A percentile compares a stretch with the other conserved stretches of the same genome.
Evolutionary conservation across 2,888 invertebrate genomes (phyloP).

Genomic region (Cantharis flavilabris): DNA sequence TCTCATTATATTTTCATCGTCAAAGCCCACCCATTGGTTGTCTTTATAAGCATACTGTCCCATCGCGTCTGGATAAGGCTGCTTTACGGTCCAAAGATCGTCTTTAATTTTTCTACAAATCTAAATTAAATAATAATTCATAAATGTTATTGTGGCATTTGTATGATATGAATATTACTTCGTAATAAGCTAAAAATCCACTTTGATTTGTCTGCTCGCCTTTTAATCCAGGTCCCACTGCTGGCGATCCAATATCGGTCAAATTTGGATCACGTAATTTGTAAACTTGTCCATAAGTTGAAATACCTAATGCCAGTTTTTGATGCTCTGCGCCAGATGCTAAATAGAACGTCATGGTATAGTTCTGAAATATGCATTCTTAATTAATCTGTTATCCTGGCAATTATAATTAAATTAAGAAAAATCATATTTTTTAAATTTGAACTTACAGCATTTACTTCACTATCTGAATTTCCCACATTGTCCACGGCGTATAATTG

Average conservation of each 20-base stretch:
- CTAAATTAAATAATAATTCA: neutral
- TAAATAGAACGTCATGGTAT: neutral
- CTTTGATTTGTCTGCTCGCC: neutral
- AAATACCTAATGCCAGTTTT: conserved; percentile 69
- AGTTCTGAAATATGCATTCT: neutral
- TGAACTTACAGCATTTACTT: neutral
- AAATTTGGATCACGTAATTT: neutral
- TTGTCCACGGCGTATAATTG: conserved; percentile 80
- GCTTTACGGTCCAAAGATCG: neutral
- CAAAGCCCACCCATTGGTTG: conserved; percentile 94
- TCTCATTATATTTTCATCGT: conserved; percentile 81
- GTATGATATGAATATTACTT: neutral
- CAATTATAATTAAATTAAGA: no score
- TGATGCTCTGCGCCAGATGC: neutral
- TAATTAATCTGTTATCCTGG: no score
- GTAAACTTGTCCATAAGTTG: neutral
- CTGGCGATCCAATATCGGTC: neutral
- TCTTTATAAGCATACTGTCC: conserved; percentile 83
- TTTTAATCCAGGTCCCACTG: neutral
- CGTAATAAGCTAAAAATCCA: neutral
- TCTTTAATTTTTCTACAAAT: neutral
- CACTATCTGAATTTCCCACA: conserved; percentile 70
- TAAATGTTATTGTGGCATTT: neutral
- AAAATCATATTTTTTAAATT: no score
- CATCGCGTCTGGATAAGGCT: conserved; percentile 64